Evolutionary conservation across 2,113 vertebrate species (phyloP).

Genomic region (Salvelinus sp.): DNA sequence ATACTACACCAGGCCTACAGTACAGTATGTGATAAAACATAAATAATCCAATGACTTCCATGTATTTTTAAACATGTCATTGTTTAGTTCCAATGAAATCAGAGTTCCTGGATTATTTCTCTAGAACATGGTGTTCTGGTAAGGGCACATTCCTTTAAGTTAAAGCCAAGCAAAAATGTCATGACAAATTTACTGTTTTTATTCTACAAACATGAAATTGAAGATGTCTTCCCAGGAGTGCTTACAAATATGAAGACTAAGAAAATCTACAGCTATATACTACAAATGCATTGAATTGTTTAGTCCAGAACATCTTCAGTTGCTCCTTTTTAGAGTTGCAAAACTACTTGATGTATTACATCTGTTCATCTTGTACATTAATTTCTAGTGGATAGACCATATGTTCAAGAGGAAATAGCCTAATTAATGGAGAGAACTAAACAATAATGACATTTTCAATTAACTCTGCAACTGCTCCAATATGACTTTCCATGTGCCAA

Average conservation of each 20-base stretch:
- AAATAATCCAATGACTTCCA: slow-evolving; percentile 1
- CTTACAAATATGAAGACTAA: slow-evolving; percentile 13
- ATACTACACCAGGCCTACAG: slow-evolving; percentile 17
- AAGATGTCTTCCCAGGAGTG: slow-evolving; percentile 21
- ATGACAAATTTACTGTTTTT: slow-evolving; percentile 38
- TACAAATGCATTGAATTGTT: too few species aligned
- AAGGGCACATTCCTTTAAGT: background rate
- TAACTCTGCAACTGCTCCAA: too few species aligned
- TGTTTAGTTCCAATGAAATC: background rate
- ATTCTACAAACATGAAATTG: slow-evolving; percentile 39
- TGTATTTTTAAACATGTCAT: slow-evolving; percentile 7
- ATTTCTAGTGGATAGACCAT: too few species aligned
- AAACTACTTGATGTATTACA: too few species aligned
- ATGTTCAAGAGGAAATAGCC: too few species aligned
- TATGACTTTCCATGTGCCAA: too few species aligned
- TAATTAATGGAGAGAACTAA: too few species aligned
- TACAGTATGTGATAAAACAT: slow-evolving; percentile 1
- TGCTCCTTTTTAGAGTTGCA: too few species aligned
- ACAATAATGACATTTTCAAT: too few species aligned
- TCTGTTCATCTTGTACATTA: too few species aligned
- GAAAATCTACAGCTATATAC: background rate
- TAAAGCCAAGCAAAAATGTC: slow-evolving; percentile 15
- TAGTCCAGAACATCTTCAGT: too few species aligned
- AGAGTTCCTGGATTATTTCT: background rate
- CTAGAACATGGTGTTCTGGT: background rate